Evolutionary conservation across 2,113 vertebrate genomes (phyloP).

Genomic region (Pelecanus crispus): DNA sequence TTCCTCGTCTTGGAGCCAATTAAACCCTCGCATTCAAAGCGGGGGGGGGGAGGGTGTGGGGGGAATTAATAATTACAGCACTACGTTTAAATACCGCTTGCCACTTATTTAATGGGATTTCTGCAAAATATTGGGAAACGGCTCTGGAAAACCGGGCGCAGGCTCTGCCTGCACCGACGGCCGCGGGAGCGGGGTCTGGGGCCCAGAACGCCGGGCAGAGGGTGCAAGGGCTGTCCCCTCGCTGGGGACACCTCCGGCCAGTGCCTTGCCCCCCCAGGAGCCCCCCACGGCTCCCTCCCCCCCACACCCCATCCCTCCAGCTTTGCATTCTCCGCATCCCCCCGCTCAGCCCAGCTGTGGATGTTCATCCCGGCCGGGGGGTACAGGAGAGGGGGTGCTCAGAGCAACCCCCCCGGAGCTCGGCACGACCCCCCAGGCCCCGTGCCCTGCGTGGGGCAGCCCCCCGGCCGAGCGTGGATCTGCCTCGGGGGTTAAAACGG

Average conservation of each 20-base stretch:
- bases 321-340: not conserved
- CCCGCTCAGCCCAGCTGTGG: not conserved
- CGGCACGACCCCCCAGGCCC: not conserved
- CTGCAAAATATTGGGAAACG: not conserved
- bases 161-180: not conserved
- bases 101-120: not conserved
- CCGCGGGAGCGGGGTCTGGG: accelerated
- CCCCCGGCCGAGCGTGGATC: accelerated
- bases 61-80: not conserved
- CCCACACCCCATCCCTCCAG: not conserved
- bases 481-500: accelerated
- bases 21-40: not conserved
- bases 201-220: not conserved
- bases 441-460: accelerated
- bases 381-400: accelerated
- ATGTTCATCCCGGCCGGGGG: not conserved
- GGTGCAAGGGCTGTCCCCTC: not conserved
- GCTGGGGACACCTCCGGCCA: not conserved
- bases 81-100: not conserved
- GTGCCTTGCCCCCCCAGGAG: not conserved
- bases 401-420: not conserved
- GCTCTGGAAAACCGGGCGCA: accelerated
- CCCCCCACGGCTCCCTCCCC: accelerated
- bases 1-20: not conserved
- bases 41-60: not conserved